These are phyloP conservation scores for Wasmannia auropunctata DNA, from an alignment of 1,140 invertebrate species.

Conservation along the genomic window DNA sequence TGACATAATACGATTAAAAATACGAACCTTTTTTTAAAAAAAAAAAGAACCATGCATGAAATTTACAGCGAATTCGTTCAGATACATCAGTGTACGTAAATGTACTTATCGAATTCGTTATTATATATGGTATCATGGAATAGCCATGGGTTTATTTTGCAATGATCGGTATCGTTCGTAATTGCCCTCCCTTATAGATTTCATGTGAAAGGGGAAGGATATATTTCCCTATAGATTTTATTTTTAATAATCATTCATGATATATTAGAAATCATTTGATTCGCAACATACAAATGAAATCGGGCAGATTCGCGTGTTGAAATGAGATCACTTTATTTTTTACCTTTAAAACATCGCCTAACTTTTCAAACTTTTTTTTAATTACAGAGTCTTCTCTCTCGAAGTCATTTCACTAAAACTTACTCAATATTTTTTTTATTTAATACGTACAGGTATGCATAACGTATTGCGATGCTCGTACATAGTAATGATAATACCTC, in stretches of 20 bases:
- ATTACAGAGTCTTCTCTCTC: neutral
- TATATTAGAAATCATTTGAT: constrained; percentile 11
- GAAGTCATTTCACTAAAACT: neutral
- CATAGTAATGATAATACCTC: neutral
- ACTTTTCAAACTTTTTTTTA: constrained; percentile 13
- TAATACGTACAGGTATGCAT: neutral
- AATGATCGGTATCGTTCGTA: neutral
- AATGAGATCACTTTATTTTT: neutral
- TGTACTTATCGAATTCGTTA: neutral
- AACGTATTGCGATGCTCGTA: neutral
- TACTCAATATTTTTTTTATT: neutral
- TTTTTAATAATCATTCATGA: constrained; percentile 1
- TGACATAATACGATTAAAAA: neutral
- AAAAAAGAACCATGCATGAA: neutral
- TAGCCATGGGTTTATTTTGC: neutral
- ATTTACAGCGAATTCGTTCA: neutral
- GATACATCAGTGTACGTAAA: neutral
- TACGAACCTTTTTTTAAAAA: neutral
- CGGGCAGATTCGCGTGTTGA: neutral
- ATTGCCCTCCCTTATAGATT: neutral
- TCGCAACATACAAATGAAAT: neutral
- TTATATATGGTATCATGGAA: neutral
- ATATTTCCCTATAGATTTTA: neutral
- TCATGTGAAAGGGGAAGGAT: neutral
- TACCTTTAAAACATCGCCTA: neutral